Evolutionary conservation across 2,113 vertebrate species (phyloP).

Genomic region (Ornithorhynchus anatinus): DNA sequence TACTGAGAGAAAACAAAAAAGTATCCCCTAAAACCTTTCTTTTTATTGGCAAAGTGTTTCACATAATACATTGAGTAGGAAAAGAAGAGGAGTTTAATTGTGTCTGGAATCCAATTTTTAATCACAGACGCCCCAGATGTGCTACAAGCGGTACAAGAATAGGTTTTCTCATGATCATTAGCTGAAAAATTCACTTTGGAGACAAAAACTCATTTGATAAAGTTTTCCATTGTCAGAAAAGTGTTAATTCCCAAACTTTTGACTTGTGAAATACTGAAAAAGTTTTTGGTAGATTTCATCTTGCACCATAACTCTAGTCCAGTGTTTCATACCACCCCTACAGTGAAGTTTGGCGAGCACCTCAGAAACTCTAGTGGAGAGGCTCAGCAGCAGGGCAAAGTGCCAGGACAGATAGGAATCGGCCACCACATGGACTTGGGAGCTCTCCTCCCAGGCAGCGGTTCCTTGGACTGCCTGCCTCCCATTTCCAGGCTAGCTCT

Average conservation of each 20-base stretch:
- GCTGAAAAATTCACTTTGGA: conserved; percentile 11
- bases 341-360: no score
- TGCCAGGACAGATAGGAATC: no score
- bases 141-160: not conserved
- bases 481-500: no score
- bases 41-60: not conserved
- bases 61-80: not conserved
- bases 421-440: no score
- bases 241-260: not conserved
- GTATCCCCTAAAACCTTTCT: not conserved
- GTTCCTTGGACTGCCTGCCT: no score
- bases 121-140: conserved; percentile 4
- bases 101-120: conserved; percentile 12
- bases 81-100: not conserved
- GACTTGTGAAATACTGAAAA: not conserved
- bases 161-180: conserved; percentile 24
- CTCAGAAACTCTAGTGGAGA: no score
- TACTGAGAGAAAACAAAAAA: no score
- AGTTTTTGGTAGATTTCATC: not conserved
- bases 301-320: not conserved
- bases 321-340: no score
- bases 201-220: conserved; percentile 31
- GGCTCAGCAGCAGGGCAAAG: no score
- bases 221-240: conserved; percentile 28
- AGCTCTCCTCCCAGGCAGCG: no score